phyloP scores from a whole-genome alignment of 2,888 invertebrate genomes.

The Drosophila affinis region DNA sequence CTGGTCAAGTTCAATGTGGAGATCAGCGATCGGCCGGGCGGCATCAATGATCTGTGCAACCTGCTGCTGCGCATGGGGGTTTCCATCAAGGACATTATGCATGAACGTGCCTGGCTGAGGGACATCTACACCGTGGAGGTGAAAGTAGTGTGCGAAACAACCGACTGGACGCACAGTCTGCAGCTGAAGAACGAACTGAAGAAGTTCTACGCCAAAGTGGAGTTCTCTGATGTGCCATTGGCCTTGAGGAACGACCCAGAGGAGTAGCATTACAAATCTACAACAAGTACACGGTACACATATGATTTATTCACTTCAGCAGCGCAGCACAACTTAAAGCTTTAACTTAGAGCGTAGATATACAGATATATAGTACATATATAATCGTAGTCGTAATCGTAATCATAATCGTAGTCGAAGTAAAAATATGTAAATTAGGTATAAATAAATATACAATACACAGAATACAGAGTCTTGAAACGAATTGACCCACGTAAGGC shows the following conservation, averaged over 20 bases:
- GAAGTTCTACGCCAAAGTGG: slow-evolving; percentile 85
- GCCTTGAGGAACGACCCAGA: slow-evolving; percentile 67
- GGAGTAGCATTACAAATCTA: neutral
- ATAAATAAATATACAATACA: slow-evolving; percentile 74
- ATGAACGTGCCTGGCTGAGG: slow-evolving; percentile 97
- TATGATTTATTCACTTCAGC: slow-evolving; percentile 53
- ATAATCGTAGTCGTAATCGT: slow-evolving; percentile 42
- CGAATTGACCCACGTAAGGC: slow-evolving; percentile 50
- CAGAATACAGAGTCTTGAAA: slow-evolving; percentile 41
- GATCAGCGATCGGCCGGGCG: slow-evolving; percentile 94
- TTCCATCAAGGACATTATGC: slow-evolving; percentile 97
- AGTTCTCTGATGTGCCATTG: slow-evolving; percentile 84
- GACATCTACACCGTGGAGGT: slow-evolving; percentile 94
- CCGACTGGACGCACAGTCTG: slow-evolving; percentile 90
- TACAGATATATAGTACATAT: slow-evolving; percentile 25
- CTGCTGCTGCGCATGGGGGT: slow-evolving; percentile 91
- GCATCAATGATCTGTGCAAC: slow-evolving; percentile 91
- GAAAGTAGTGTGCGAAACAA: slow-evolving; percentile 94
- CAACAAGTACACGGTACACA: slow-evolving; percentile 36
- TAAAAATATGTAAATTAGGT: slow-evolving; percentile 64
- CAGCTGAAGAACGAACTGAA: slow-evolving; percentile 86
- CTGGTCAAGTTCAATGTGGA: slow-evolving; percentile 90
- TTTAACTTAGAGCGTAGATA: slow-evolving; percentile 55
- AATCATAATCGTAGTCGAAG: slow-evolving; percentile 44
- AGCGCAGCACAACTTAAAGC: slow-evolving; percentile 55